Evolutionary conservation across 2,888 invertebrate genomes (phyloP), one percentile per base, ranked within the genome.

Genomic region (Parnassius smintheus): DNA sequence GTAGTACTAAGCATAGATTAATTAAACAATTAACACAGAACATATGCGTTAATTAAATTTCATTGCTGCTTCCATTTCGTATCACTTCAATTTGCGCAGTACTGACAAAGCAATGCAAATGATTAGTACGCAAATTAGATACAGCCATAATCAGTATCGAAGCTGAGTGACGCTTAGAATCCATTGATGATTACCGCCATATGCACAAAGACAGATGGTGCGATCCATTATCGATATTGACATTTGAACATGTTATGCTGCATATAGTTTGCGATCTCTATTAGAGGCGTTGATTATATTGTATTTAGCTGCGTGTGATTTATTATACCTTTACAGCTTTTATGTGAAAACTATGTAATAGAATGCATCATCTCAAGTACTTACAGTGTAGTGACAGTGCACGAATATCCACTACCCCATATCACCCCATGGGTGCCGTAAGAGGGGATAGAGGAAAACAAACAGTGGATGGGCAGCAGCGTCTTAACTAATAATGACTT

Each of bases 221-320:
- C 56, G 67, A 57, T 72, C 69, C 66, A 69, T 71, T 73, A 68
- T 63, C 63, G 66, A 57, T 62, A 68, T 65, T 67, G 68, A 69
- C 69, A 65, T 67, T 56, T 64, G 64, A 53, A 56, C 62, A 35
- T 49, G 64, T 57, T 56, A 61, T 44, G 45, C 10, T 35, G 41
- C 57, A 65, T 55, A 54, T 49, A 25, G 54, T 35, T n/a, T 18
- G 25, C 22, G 50, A 49, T 48, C 48, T 54, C 48, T 22, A 49
- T 49, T 35, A 59, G 46, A 44, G 9, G 9, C 48, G 13, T 25
- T 50, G 55, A 61, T 61, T 49, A 48, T 35, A 7, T 35, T 35
- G 35, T 35, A 35, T 35, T 35, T 35, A 35, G 35, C 7, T 35
- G 35, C 7, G 3, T 35, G 35, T 35, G 35, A 7, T 35, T 35